phyloP scores from a whole-genome alignment of 2,113 vertebrate genomes.

The Perca schrenkii region DNA sequence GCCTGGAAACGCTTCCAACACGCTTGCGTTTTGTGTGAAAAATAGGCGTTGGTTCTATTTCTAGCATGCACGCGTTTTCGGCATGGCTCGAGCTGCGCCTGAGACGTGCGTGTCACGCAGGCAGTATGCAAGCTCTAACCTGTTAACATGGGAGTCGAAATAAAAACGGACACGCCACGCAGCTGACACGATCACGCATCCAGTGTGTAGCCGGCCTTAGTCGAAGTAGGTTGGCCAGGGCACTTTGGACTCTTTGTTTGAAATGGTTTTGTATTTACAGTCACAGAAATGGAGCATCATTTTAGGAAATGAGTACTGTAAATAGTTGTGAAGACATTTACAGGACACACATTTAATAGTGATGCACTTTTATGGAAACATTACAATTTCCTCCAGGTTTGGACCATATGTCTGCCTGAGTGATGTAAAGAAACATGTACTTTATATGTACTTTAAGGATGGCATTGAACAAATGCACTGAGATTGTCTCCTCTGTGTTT shows the following conservation, averaged over 20 bases:
- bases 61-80: no score
- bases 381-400: neutral
- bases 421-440: neutral
- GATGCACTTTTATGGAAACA: neutral
- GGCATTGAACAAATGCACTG: neutral
- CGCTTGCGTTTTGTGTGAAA: no score
- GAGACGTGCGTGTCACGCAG: no score
- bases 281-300: neutral
- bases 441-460: neutral
- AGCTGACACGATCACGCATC: no score
- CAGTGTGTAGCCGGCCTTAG: no score
- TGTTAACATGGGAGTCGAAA: no score
- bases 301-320: neutral
- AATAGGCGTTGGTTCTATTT: no score
- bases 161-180: no score
- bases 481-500: neutral
- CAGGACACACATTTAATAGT: neutral
- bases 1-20: no score
- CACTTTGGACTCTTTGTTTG: neutral
- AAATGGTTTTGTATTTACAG: neutral
- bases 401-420: neutral
- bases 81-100: no score
- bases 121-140: no score
- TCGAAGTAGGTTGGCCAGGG: neutral
- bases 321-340: neutral